These are phyloP conservation scores for Diabrotica undecimpunctata DNA, from an alignment of 1,140 invertebrate species.

Conservation along the genomic window DNA sequence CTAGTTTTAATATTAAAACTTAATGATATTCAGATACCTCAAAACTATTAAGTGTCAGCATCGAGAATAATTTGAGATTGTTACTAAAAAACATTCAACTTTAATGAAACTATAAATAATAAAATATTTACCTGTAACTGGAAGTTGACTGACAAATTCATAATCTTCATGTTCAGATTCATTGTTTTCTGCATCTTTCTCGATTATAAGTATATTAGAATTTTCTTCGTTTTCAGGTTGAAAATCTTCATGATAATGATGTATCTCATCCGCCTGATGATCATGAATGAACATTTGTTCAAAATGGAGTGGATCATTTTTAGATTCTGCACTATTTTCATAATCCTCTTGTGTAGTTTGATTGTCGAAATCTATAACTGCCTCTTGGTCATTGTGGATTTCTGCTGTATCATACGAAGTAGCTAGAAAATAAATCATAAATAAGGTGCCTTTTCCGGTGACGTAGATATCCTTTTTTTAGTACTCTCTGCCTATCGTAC, in stretches of 20 bases:
- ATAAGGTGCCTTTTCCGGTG: no score
- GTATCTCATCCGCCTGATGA: no score
- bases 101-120: not conserved
- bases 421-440: not conserved
- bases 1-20: no score
- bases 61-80: no score
- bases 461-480: no score
- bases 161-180: conserved; percentile 29
- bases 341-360: not conserved
- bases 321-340: not conserved
- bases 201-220: not conserved
- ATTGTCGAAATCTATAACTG: not conserved
- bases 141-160: conserved; percentile 30
- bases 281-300: no score
- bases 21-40: no score
- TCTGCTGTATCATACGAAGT: not conserved
- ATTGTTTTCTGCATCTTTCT: conserved; percentile 3
- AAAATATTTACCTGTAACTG: conserved; percentile 27
- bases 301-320: not conserved
- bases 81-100: no score
- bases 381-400: not conserved
- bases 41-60: no score
- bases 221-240: conserved; percentile 9
- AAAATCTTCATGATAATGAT: not conserved
- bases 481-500: no score